Evolutionary conservation across 2,888 invertebrate species (phyloP).

Genomic region (Entomobrya proxima): DNA sequence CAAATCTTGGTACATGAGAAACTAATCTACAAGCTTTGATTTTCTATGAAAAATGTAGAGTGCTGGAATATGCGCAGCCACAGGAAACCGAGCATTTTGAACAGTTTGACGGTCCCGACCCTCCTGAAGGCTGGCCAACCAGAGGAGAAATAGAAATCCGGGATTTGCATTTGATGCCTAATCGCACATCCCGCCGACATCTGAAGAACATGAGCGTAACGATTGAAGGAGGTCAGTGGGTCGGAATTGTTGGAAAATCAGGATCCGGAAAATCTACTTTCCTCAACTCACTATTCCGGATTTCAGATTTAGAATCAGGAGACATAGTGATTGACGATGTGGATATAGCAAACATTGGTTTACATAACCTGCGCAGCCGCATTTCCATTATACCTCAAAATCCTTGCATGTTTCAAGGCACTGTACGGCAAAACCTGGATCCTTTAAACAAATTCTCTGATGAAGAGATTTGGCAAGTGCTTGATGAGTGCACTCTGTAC

Average conservation of each 20-base stretch:
- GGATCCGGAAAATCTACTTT: slow-evolving; percentile 90
- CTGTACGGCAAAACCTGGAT: slow-evolving; percentile 91
- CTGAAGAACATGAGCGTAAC: slow-evolving; percentile 35
- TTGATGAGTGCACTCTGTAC: slow-evolving; percentile 84
- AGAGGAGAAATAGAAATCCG: slow-evolving; percentile 33
- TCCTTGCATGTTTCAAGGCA: slow-evolving; percentile 91
- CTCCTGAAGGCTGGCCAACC: slow-evolving; percentile 54
- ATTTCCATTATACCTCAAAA: slow-evolving; percentile 96
- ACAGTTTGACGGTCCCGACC: slow-evolving; percentile 68
- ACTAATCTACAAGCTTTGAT: background rate
- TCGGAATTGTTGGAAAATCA: slow-evolving; percentile 78
- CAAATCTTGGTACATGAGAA: no score
- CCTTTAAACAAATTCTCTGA: slow-evolving; percentile 90
- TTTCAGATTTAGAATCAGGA: slow-evolving; percentile 86
- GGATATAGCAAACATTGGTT: slow-evolving; percentile 78
- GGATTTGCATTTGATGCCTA: background rate
- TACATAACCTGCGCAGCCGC: slow-evolving; percentile 85
- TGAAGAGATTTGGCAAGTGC: slow-evolving; percentile 87
- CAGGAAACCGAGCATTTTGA: slow-evolving; percentile 78
- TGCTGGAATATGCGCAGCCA: slow-evolving; percentile 78
- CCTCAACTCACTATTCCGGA: slow-evolving; percentile 87
- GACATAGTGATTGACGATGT: slow-evolving; percentile 85
- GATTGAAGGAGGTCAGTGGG: slow-evolving; percentile 47
- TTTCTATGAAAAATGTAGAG: no score
- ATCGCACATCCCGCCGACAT: background rate